Evolutionary conservation across 2,113 vertebrate species (phyloP), one percentile per base, ranked within the genome.

Genomic region (Prionailurus viverrinus): DNA sequence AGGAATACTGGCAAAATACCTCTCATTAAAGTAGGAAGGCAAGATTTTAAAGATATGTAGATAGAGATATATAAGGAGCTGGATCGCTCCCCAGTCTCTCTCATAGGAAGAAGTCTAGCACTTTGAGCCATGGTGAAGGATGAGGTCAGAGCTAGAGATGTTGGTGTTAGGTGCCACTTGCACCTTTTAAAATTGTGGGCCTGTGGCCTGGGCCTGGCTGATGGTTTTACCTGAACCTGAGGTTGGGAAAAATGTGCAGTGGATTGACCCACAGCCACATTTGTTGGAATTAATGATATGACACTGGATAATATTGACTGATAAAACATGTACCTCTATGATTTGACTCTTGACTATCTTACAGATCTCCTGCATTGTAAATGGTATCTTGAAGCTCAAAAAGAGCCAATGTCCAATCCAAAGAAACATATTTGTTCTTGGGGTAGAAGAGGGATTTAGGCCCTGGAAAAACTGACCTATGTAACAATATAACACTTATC

Each of bases 201-300:
- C 65, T 65, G 1, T 78, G 33, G 31, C 63, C 48, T 92, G 61
- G 39, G 31, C 63, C 48, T 92, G 61, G 39, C 39, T 80, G 39
- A 9, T 79, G 69, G 19, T 68, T 83, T 55, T 95, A 11, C 16
- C 1, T 25, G 36, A 95, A 90, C 4, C 65, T 36, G 74, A 78
- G 15, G 33, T 68, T 86, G 66, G 41, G 7, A 18, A 74, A 87
- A 65, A 69, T 9, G 2, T 39, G 15, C n/a, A 53, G 48, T 21
- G 18, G 25, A 63, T 18, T 66, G 61, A 41, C 61, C 33, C 66
- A 33, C 4, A 76, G 23, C 23, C 63, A 65, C 13, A 10, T 27
- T 41, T 86, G 33, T 96, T 95, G 31, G 63, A 92, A 94, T 5
- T 92, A 61, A 65, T 80, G 15, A n/a, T 79, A 21, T 51, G 25